Percentiles rank a stretch among this genome's conserved stretches.
These are phyloP conservation scores for Eurosta solidaginis DNA, from an alignment of 1,140 invertebrate genomes.

Conservation along the genomic window DNA sequence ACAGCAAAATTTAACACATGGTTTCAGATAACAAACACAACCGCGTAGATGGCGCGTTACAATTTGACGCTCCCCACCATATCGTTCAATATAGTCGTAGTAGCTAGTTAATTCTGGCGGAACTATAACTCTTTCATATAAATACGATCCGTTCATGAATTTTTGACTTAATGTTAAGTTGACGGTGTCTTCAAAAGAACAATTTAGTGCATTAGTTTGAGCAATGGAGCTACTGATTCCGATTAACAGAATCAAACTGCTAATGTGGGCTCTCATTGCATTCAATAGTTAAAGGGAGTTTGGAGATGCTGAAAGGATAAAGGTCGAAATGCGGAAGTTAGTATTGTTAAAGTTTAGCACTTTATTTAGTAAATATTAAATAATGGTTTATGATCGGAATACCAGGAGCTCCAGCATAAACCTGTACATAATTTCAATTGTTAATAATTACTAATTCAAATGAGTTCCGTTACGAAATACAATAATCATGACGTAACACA, in stretches of 20 bases:
- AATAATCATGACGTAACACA: too few relatives aligned
- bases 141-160: slow-evolving; percentile 43
- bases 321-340: too few relatives aligned
- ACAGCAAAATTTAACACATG: slow-evolving; percentile 47
- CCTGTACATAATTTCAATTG: too few relatives aligned
- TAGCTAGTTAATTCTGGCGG: slow-evolving; percentile 36
- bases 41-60: slow-evolving; percentile 42
- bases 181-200: slow-evolving; percentile 47
- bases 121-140: slow-evolving; percentile 43
- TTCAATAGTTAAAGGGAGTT: not conserved
- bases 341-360: too few relatives aligned
- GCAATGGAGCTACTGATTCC: not conserved
- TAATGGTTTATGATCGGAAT: too few relatives aligned
- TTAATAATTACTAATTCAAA: too few relatives aligned
- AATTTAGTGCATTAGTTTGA: slow-evolving; percentile 36
- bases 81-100: slow-evolving; percentile 39
- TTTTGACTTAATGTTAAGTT: slow-evolving; percentile 33
- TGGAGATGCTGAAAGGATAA: not conserved
- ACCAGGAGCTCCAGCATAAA: too few relatives aligned
- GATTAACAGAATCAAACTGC: not conserved
- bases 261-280: not conserved
- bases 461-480: too few relatives aligned
- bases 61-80: not conserved
- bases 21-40: slow-evolving; percentile 42
- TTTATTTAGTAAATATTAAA: too few relatives aligned